phyloP scores from a whole-genome alignment of 2,113 vertebrate species.

The Uropsilus gracilis region DNA sequence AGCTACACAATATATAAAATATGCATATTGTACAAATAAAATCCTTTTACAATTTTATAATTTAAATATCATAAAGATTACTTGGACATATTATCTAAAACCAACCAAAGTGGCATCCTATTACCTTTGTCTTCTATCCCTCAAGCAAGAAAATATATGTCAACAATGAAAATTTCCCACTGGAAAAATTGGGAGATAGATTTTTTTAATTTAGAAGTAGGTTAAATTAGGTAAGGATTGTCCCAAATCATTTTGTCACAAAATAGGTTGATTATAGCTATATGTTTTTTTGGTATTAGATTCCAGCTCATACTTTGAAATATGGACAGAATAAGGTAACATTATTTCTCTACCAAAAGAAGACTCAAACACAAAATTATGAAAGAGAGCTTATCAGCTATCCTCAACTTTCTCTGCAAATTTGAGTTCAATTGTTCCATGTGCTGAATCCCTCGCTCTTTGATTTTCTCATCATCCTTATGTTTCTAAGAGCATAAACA shows the following conservation, averaged over 20 bases:
- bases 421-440: neutral
- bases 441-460: neutral
- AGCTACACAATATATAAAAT: neutral
- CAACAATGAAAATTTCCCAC: neutral
- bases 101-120: neutral
- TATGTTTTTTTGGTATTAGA: neutral
- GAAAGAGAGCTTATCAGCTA: neutral
- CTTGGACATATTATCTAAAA: neutral
- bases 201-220: neutral
- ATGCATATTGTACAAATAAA: neutral
- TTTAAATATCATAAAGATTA: neutral
- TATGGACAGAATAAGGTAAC: neutral
- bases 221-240: neutral
- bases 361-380: neutral
- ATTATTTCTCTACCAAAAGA: neutral
- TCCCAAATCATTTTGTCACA: neutral
- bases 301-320: neutral
- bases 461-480: neutral
- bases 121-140: neutral
- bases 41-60: neutral
- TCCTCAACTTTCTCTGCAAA: neutral
- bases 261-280: neutral
- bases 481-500: neutral
- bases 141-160: neutral
- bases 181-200: neutral